These are phyloP conservation scores for Bursaphelenchus mucronatus DNA, from an alignment of 1,140 invertebrate species.

Conservation along the genomic window DNA sequence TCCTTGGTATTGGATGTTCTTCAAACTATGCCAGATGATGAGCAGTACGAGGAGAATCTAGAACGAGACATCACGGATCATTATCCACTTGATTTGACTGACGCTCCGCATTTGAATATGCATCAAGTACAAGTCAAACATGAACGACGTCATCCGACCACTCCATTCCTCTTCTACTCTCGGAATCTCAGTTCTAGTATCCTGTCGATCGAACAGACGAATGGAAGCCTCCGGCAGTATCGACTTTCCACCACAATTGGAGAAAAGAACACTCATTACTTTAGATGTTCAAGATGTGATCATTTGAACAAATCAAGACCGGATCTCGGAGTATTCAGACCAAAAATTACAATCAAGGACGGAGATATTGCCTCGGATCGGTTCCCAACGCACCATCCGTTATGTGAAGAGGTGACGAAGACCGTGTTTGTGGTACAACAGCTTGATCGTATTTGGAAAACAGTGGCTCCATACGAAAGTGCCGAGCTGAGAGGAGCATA, in stretches of 20 bases:
- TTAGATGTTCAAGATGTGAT: constrained; percentile 18
- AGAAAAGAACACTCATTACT: constrained; percentile 20
- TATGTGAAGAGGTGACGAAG: constrained; percentile 1
- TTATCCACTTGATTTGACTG: neutral
- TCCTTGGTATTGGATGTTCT: constrained; percentile 12
- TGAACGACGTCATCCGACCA: neutral
- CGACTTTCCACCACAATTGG: constrained; percentile 12
- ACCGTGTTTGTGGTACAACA: constrained; percentile 10
- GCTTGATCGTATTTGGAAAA: constrained; percentile 17
- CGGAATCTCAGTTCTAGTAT: constrained; percentile 17
- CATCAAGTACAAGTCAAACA: no score
- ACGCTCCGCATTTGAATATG: no score
- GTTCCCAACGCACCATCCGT: constrained; percentile 10
- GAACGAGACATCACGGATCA: neutral
- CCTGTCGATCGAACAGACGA: constrained; percentile 12
- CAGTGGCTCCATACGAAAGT: constrained; percentile 10
- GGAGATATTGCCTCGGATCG: neutral
- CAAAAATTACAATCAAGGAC: constrained; percentile 15
- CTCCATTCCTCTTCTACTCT: constrained; percentile 22
- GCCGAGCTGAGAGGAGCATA: neutral
- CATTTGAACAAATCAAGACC: constrained; percentile 4
- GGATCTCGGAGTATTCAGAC: constrained; percentile 3
- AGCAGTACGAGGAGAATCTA: neutral
- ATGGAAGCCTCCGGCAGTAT: constrained; percentile 9
- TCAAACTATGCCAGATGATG: neutral